Conservation (phyloP, 2,888 invertebrate genomes). For the Rotaria magnacalcarata region DNA sequence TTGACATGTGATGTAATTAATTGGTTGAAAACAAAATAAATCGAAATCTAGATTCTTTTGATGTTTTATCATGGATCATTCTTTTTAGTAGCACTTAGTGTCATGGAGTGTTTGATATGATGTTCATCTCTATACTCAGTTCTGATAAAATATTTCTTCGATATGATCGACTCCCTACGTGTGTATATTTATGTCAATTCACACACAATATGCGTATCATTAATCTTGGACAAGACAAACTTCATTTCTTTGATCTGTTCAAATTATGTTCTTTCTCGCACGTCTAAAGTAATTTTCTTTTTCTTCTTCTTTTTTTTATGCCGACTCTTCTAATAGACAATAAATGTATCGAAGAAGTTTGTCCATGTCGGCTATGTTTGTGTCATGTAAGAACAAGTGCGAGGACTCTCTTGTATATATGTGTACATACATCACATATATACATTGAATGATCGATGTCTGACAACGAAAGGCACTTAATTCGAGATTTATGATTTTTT, state of each 20-base stretch:
- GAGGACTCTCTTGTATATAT: conserved; percentile 8
- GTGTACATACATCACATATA: not conserved
- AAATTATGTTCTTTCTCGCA: conserved; percentile 29
- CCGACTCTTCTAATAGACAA: not conserved
- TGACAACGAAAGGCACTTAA: conserved; percentile 35
- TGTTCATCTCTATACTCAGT: not conserved
- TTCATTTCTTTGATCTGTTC: conserved; percentile 22
- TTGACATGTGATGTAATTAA: not conserved
- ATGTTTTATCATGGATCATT: not conserved
- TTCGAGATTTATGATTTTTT: conserved; percentile 36
- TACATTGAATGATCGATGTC: conserved; percentile 25
- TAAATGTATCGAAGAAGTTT: not conserved
- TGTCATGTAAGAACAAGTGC: conserved; percentile 23
- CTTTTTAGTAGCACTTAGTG: not conserved
- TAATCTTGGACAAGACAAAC: conserved; percentile 19
- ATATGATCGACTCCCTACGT: conserved; percentile 29
- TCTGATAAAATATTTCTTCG: conserved; percentile 20
- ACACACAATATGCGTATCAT: conserved; percentile 12
- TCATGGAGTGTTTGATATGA: conserved; percentile 6
- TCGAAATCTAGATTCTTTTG: not conserved
- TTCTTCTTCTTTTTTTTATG: not conserved
- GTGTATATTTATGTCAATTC: conserved; percentile 26
- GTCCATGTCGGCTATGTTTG: conserved; percentile 6
- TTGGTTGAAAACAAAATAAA: not conserved
- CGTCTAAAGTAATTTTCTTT: conserved; percentile 6